Conservation (phyloP, 2,113 vertebrate species). For the Athene cunicularia region DNA sequence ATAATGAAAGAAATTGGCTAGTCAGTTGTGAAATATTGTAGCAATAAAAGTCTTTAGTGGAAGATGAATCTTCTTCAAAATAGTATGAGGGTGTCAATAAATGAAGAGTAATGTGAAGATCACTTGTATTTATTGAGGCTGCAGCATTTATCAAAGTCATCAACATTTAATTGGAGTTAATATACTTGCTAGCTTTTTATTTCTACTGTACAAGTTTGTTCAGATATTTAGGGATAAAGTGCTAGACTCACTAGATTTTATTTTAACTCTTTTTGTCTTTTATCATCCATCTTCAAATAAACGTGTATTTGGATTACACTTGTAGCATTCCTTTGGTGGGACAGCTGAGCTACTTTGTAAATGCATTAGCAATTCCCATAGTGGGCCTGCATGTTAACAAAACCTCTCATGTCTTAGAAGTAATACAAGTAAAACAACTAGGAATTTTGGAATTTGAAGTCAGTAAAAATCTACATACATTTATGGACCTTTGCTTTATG, state of each 20-base stretch:
- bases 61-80: slow-evolving; percentile 66
- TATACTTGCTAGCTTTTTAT: not conserved
- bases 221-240: not conserved
- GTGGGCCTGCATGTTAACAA: not conserved
- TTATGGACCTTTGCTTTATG: not conserved
- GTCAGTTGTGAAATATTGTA: slow-evolving; percentile 75
- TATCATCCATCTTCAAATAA: not conserved
- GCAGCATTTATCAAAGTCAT: slow-evolving; percentile 42
- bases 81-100: slow-evolving; percentile 64
- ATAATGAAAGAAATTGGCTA: slow-evolving; percentile 68
- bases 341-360: not conserved
- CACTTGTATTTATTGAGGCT: slow-evolving; percentile 47
- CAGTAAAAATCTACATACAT: accelerated
- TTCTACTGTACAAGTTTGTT: not conserved
- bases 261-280: not conserved
- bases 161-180: slow-evolving; percentile 29
- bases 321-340: not conserved
- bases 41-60: slow-evolving; percentile 61
- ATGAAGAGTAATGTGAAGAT: slow-evolving; percentile 60
- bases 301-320: not conserved
- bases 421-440: not conserved
- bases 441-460: not conserved
- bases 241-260: not conserved
- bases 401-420: not conserved
- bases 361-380: not conserved